Evolutionary conservation across 2,888 invertebrate species (phyloP).

Genomic region (Caenorhabditis doughertyi): DNA sequence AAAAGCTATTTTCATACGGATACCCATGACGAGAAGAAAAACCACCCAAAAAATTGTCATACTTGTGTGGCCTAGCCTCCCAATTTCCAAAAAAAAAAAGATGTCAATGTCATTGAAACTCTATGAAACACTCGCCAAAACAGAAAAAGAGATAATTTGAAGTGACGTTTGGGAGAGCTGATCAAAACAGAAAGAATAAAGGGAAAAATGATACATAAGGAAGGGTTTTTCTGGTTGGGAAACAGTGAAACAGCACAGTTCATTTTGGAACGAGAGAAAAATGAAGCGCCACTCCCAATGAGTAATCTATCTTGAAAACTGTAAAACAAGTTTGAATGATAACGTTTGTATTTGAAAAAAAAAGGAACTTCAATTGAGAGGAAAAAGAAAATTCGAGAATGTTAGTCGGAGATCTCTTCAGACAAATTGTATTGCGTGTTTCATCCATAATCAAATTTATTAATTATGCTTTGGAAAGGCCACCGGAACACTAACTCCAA

Average conservation of each 20-base stretch:
- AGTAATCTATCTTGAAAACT: constrained; percentile 21
- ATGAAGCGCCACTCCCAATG: constrained; percentile 52
- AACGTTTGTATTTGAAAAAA: not conserved
- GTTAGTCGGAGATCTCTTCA: not conserved
- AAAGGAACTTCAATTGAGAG: not conserved
- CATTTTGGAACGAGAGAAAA: constrained; percentile 6
- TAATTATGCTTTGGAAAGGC: not conserved
- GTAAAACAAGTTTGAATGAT: constrained; percentile 7
- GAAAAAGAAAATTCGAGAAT: not conserved
- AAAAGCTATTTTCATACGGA: constrained; percentile 49
- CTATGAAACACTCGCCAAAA: constrained; percentile 21
- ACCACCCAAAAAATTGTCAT: constrained; percentile 29
- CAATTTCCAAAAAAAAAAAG: constrained; percentile 23
- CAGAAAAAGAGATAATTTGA: constrained; percentile 36
- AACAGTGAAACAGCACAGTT: constrained; percentile 14
- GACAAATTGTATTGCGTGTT: not conserved
- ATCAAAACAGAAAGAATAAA: constrained; percentile 9
- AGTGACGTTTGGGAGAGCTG: constrained; percentile 51
- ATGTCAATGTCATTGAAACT: constrained; percentile 45
- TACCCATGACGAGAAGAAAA: constrained; percentile 12
- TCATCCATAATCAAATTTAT: not conserved
- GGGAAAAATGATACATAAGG: not conserved
- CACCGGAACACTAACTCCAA: constrained; percentile 3
- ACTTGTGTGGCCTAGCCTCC: constrained; percentile 15
- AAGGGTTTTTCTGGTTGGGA: not conserved